phyloP scores from a whole-genome alignment of 2,797 vertebrate genomes.

The Myotis daubentonii region DNA sequence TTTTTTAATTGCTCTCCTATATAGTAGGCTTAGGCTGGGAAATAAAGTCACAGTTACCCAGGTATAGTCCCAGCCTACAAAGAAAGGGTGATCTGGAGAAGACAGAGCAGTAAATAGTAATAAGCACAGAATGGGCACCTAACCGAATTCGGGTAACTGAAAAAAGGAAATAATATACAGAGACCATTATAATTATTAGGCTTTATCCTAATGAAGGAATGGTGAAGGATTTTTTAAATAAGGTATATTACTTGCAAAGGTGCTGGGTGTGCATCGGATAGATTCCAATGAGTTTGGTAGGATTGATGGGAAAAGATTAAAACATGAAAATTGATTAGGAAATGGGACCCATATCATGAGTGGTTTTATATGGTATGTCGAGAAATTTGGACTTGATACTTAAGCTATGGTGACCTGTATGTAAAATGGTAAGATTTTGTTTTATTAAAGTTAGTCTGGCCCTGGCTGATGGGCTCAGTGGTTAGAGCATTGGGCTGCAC shows the following conservation, averaged over 20 bases:
- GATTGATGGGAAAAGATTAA: not conserved
- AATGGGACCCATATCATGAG: not conserved
- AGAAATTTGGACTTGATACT: not conserved
- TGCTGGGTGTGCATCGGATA: not conserved
- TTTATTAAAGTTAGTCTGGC: not conserved
- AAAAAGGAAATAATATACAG: not conserved
- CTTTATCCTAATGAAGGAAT: not conserved
- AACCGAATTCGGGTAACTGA: not conserved
- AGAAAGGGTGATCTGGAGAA: not conserved
- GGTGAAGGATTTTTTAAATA: not conserved
- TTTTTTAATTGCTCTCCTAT: not conserved
- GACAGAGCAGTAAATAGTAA: not conserved
- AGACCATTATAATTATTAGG: not conserved
- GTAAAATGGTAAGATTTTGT: not conserved
- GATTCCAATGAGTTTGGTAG: not conserved
- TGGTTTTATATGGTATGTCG: not conserved
- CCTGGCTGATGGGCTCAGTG: too few relatives aligned
- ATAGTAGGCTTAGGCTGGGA: not conserved
- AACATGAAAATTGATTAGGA: not conserved
- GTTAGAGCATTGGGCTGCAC: too few relatives aligned
- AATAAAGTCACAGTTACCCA: not conserved
- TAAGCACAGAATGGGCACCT: not conserved
- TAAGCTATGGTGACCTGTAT: not conserved
- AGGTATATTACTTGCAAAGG: not conserved
- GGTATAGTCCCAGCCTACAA: not conserved